These are phyloP conservation scores for Stenopsyche tienmushanensis DNA, from an alignment of 1,140 invertebrate genomes.

Conservation along the genomic window DNA sequence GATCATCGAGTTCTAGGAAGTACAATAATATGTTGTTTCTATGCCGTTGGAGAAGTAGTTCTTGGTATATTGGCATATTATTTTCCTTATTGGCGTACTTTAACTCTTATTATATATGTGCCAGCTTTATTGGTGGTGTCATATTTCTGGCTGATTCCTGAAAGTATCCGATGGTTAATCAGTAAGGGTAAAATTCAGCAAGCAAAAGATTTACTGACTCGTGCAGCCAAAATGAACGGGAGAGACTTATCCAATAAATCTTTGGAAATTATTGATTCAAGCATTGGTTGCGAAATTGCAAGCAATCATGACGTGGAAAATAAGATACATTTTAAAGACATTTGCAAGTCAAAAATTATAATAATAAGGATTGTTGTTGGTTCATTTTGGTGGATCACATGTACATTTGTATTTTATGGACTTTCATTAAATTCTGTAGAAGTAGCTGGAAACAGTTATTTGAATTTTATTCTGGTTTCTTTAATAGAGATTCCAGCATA, in stretches of 20 bases:
- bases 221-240: constrained; percentile 70
- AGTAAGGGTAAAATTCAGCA: constrained; percentile 66
- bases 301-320: constrained; percentile 35
- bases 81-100: constrained; percentile 67
- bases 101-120: constrained; percentile 66
- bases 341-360: constrained; percentile 60
- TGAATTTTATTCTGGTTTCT: constrained; percentile 70
- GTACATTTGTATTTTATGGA: constrained; percentile 78
- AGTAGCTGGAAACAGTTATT: constrained; percentile 70
- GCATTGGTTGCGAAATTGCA: constrained; percentile 43
- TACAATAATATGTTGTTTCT: constrained; percentile 68
- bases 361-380: constrained; percentile 63
- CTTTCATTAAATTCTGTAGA: constrained; percentile 76
- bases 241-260: constrained; percentile 57
- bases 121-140: constrained; percentile 65
- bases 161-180: constrained; percentile 74
- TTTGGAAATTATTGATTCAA: constrained; percentile 50
- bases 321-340: constrained; percentile 50
- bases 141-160: constrained; percentile 62
- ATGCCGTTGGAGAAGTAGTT: constrained; percentile 70
- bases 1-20: constrained; percentile 72
- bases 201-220: constrained; percentile 59
- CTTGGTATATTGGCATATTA: constrained; percentile 68
- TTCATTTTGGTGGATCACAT: constrained; percentile 68
- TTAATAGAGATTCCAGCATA: constrained; percentile 73